phyloP scores from a whole-genome alignment of 2,113 vertebrate genomes.

The Bubalus kerabau region DNA sequence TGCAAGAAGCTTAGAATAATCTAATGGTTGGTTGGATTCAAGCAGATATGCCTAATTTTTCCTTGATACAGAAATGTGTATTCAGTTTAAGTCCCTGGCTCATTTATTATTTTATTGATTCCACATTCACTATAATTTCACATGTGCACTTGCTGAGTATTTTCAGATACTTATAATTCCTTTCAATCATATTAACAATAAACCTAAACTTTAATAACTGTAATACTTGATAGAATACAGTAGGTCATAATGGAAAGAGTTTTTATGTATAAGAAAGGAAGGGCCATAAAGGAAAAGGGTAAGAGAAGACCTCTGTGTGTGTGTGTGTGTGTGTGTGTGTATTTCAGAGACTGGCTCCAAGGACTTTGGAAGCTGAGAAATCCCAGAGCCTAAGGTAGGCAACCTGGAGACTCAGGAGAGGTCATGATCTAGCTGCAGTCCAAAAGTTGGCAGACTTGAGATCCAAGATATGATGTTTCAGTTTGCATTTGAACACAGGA shows the following conservation, averaged over 20 bases:
- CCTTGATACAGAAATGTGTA: background rate
- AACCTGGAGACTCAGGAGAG: background rate
- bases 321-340: background rate
- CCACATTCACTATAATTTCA: background rate
- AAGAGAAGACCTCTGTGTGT: background rate
- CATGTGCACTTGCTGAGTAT: background rate
- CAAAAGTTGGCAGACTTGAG: background rate
- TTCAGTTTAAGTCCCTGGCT: background rate
- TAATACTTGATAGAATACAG: background rate
- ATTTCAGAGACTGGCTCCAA: background rate
- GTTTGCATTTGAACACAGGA: background rate
- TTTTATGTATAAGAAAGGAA: background rate
- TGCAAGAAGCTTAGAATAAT: background rate
- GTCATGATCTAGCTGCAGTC: background rate
- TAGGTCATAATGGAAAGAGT: background rate
- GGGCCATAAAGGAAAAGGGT: background rate
- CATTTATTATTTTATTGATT: background rate
- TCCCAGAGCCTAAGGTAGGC: background rate
- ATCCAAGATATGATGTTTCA: background rate
- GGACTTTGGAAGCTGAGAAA: background rate
- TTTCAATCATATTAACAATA: background rate
- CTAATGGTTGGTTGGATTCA: background rate
- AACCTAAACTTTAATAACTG: background rate
- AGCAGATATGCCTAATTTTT: background rate
- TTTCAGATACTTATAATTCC: background rate